Conservation (phyloP, 2,797 vertebrate genomes). For the Cryptoprocta ferox region DNA sequence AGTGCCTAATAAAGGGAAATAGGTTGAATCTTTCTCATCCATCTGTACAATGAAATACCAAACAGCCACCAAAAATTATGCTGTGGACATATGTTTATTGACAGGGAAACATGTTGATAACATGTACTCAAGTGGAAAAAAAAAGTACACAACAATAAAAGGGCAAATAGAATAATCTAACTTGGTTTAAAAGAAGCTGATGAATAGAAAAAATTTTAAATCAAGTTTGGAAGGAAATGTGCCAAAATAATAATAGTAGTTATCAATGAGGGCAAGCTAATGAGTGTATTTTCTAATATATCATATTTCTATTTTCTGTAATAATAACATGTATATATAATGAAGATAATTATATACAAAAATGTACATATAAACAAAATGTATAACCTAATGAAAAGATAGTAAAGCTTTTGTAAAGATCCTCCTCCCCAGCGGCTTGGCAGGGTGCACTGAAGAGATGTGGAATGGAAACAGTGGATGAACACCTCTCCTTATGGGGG, state of each 20-base stretch:
- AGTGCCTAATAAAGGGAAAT: neutral
- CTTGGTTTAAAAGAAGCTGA: neutral
- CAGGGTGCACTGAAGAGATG: neutral
- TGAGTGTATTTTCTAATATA: neutral
- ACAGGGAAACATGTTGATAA: neutral
- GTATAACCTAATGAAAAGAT: neutral
- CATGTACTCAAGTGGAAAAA: neutral
- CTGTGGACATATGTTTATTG: neutral
- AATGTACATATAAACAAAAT: neutral
- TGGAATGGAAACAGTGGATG: neutral
- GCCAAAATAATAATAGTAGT: neutral
- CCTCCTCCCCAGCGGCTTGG: neutral
- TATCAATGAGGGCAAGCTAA: neutral
- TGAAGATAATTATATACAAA: neutral
- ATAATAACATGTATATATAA: neutral
- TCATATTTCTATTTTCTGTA: neutral
- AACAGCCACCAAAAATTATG: neutral
- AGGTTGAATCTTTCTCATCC: neutral
- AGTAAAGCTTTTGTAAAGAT: neutral
- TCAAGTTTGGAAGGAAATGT: constrained; percentile 1
- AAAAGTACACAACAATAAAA: neutral
- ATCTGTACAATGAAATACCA: neutral
- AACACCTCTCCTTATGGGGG: neutral
- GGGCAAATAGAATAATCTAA: neutral
- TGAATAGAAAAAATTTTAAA: neutral